phyloP scores from a whole-genome alignment of 2,888 invertebrate genomes.

The Melangyna quadrimaculata region DNA sequence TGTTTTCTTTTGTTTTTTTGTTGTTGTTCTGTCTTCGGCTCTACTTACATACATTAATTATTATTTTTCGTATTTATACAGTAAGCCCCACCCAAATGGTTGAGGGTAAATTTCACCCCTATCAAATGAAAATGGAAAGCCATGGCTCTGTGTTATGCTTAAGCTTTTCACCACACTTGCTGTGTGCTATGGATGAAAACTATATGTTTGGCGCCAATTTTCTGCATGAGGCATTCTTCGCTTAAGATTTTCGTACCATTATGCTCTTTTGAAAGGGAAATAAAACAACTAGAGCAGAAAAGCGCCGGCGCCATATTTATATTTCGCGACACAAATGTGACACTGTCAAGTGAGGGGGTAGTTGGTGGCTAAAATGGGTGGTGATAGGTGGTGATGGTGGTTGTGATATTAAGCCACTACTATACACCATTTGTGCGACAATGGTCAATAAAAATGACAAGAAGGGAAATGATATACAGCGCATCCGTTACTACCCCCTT shows the following conservation, averaged over 20 bases:
- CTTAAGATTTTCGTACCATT: constrained; percentile 26
- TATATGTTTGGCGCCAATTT: constrained; percentile 54
- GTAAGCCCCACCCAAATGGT: constrained; percentile 41
- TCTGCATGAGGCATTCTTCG: constrained; percentile 5
- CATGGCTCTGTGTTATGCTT: neutral
- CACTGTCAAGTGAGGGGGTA: neutral
- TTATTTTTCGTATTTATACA: constrained; percentile 47
- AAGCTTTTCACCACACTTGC: constrained; percentile 59
- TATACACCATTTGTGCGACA: constrained; percentile 52
- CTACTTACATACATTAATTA: constrained; percentile 57
- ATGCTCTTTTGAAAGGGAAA: neutral
- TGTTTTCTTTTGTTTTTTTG: constrained; percentile 45
- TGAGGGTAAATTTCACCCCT: neutral
- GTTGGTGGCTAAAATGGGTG: neutral
- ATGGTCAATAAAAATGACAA: constrained; percentile 66
- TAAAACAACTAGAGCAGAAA: constrained; percentile 23
- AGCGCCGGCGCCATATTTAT: constrained; percentile 59
- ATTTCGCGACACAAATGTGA: neutral
- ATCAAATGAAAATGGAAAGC: neutral
- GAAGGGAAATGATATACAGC: constrained; percentile 61
- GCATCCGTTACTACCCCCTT: constrained; percentile 34
- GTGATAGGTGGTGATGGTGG: neutral
- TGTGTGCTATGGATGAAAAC: neutral
- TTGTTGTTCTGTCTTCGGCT: neutral
- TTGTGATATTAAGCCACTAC: neutral